Conservation (phyloP, 2,113 vertebrate species). For the Nansenia antarctica region DNA sequence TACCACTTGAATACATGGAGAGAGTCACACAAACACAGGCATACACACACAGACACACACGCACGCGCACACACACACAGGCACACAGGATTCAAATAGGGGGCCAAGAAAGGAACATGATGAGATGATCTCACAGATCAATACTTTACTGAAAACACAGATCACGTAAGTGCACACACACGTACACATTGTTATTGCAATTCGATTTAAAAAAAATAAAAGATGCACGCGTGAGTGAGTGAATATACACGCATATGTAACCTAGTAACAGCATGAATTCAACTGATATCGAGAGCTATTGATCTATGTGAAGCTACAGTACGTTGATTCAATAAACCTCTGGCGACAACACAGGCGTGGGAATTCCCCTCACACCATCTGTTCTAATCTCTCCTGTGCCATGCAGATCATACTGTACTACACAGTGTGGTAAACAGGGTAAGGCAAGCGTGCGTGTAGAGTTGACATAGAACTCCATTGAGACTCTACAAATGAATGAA, state of each 20-base stretch:
- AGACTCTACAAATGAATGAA: no score
- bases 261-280: constrained; percentile 21
- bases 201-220: not conserved
- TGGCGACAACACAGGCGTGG: no score
- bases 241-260: constrained; percentile 16
- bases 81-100: no score
- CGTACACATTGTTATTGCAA: constrained; percentile 34
- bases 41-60: constrained; percentile 1
- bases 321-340: no score
- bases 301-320: no score
- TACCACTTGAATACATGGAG: no score
- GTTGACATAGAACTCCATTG: no score
- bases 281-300: constrained; percentile 13
- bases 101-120: no score
- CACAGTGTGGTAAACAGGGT: no score
- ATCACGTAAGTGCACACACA: no score
- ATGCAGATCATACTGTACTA: not conserved
- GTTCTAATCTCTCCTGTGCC: not conserved
- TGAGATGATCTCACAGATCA: not conserved
- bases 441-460: no score
- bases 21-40: not conserved
- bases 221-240: not conserved
- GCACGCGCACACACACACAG: not conserved
- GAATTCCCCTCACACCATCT: not conserved
- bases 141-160: not conserved